Base-by-base conservation (phyloP, 2,888 invertebrate species). In the Oscheius sp. region DNA sequence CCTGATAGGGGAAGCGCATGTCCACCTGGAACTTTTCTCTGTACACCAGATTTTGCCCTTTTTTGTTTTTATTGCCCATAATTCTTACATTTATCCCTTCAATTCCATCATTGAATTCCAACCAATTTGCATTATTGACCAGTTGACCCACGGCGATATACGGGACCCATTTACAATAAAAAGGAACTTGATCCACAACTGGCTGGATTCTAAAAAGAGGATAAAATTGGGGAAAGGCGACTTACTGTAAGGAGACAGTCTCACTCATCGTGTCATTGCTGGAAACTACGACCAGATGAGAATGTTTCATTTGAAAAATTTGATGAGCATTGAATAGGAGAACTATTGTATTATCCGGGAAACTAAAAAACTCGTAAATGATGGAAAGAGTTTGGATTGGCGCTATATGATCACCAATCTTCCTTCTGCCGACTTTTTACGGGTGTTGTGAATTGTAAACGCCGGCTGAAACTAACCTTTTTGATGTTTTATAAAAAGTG, bases 271-370 rank as follows among this genome's bases (percentile, higher is more conserved):
- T 52, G 13, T 55, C 72, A 45, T 66, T 72, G 23, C 35, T 74
- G 0, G 75, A 76, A 18, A 74, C 68, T 0, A 76, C 76, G 13
- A 66, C 68, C 13, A 81, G 35, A 23, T 61, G 41, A 0, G 69
- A 52, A 56, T 81, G 74, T 68, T 81, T 81, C 2, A 76, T 59
- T 72, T 79, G 77, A 59, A 85, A 84, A 2, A 82, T 73, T 68
- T 83, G 82, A 35, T 83, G 79, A 0, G 85, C 79, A 66, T 84
- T 84, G 76, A 86, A 84, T 49, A 86, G 70, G n/a, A 86, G 73
- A 7, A 84, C 85, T 23, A 84, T 78, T 18, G 84, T 86, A 71
- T 82, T 82, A n/a, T 80, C 74, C 0, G 81, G 74, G 55, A 78
- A 83, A 70, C 83, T 83, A 53, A 76, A 70, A 45, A 29, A 2